Evolutionary conservation across 2,888 invertebrate genomes (phyloP), one percentile per base, ranked within the genome.

Genomic region (Cancer borealis): DNA sequence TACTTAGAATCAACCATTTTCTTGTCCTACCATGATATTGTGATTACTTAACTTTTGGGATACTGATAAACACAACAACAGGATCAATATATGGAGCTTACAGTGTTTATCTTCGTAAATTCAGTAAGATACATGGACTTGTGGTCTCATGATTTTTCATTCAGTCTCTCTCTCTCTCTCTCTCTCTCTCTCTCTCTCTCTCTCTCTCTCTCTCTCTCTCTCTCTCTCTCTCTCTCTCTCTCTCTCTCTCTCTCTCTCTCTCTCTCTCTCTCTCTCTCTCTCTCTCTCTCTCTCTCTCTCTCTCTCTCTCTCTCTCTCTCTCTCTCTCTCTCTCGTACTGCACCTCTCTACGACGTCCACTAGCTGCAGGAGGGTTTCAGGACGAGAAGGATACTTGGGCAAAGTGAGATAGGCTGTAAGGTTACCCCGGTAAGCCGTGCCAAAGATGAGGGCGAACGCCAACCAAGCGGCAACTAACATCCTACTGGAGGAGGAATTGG

Each of bases 351-450:
- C 94, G 21, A 46, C 73, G 1, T 49, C 54, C 10, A 94, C 94
- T 3, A 94, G 94, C 45, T 94, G 79, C 21, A 39, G 46, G 12
- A 94, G 66, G 14, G 92, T 94, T 49, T 94, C 94, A 0, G 94
- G 73, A n/a, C 94, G 91, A 46, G 93, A 88, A 12, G 92, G 93
- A 46, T 88, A 92, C 47, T 66, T 88, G 26, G 93, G 93, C 26
- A 93, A 10, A 10, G 93, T 93, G 87, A 93, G 93, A n/a, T 66
- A 91, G 47, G 93, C 93, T 8, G 93, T 93, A n/a, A 93, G 47
- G 92, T 93, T 93, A 4, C 93, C 93, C 8, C 93, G 91, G 92
- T 93, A 93, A 39, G 93, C 91, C 21, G 66, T 45, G 26, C 88
- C 92, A 46, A 93, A 54, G 54, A 93, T 88, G 21, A 94, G 30